These are phyloP conservation scores for Cliona cf. orientalis DNA, from an alignment of 37 sponge, comb jelly and placozoan genomes.

Conservation along the genomic window DNA sequence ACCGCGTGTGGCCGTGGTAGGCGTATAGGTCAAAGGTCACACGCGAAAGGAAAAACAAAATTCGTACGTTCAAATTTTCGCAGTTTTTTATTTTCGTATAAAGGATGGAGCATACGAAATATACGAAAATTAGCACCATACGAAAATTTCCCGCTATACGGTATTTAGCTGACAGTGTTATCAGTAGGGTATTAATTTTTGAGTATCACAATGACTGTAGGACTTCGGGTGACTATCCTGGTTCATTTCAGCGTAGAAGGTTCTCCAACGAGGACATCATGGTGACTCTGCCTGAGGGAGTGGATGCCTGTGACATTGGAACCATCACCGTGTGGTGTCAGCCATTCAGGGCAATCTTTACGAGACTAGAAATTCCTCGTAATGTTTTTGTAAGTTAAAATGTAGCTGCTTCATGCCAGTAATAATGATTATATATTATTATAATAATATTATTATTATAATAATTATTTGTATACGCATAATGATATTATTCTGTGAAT, in stretches of 20 bases:
- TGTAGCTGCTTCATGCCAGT: not conserved
- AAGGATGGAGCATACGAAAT: too few species aligned
- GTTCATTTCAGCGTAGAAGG: not conserved
- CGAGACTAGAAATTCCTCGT: slow-evolving; percentile 26
- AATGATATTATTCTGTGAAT: not conserved
- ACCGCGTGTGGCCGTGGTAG: too few species aligned
- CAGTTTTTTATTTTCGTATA: too few species aligned
- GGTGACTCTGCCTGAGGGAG: slow-evolving; percentile 13
- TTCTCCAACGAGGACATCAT: slow-evolving; percentile 1
- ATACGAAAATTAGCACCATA: not conserved
- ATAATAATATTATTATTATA: not conserved
- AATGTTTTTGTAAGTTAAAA: slow-evolving; percentile 32
- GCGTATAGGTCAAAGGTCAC: too few species aligned
- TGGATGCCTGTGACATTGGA: slow-evolving; percentile 46
- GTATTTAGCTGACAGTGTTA: not conserved
- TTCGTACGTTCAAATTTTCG: too few species aligned
- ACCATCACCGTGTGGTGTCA: slow-evolving; percentile 56
- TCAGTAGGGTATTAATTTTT: not conserved
- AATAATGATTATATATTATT: not conserved
- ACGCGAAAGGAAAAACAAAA: too few species aligned
- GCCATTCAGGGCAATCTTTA: slow-evolving; percentile 11
- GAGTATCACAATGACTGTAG: not conserved
- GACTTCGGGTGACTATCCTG: not conserved
- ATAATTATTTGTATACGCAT: not conserved
- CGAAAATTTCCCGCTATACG: not conserved